Evolutionary conservation across 1,140 invertebrate species (phyloP).

Genomic region (Bacillus rossius): DNA sequence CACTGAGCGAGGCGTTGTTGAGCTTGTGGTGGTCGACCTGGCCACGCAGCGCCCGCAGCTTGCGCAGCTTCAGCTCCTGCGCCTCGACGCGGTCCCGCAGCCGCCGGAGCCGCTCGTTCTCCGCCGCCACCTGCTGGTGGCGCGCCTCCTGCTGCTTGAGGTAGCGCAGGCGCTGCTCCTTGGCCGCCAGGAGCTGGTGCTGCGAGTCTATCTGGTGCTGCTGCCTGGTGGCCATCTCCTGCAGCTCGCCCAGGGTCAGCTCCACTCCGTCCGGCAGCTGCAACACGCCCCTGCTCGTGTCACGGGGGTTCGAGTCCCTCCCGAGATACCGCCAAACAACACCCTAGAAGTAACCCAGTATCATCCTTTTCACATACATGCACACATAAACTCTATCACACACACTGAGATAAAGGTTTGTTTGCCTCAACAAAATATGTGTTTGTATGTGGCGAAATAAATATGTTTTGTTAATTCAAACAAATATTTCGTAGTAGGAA

Average conservation of each 20-base stretch:
- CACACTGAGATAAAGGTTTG: no score
- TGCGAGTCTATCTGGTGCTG: conserved; percentile 94
- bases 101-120: conserved; percentile 80
- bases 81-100: conserved; percentile 87
- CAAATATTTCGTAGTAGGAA: no score
- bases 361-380: no score
- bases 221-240: conserved; percentile 92
- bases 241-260: conserved; percentile 87
- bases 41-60: conserved; percentile 80
- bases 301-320: no score
- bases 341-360: no score
- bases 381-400: no score
- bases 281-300: no score
- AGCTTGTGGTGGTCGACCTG: conserved; percentile 89
- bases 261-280: conserved; percentile 70
- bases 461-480: no score
- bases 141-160: conserved; percentile 87
- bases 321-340: no score
- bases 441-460: no score
- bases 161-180: conserved; percentile 89
- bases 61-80: conserved; percentile 88
- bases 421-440: no score
- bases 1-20: conserved; percentile 87
- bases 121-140: conserved; percentile 73
- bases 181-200: conserved; percentile 83